A percentile compares a stretch with the other conserved stretches of the same genome.
Evolutionary conservation across 2,113 vertebrate genomes (phyloP).

Genomic region (Puffinus mauretanicus): DNA sequence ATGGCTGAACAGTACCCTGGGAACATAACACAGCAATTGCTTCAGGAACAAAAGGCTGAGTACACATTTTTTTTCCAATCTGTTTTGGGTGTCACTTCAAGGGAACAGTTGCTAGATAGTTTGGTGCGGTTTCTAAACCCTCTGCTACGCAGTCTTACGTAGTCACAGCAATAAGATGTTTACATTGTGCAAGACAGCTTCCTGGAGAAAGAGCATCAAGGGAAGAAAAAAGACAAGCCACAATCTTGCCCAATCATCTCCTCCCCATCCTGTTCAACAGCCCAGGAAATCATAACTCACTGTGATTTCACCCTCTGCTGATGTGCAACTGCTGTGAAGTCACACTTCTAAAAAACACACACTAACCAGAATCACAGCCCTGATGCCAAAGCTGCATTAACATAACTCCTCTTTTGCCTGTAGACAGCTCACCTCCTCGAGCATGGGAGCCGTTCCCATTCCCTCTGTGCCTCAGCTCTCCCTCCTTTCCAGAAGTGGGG

Average conservation of each 20-base stretch:
- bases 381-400: neutral
- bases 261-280: constrained; percentile 67
- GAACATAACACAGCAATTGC: constrained; percentile 23
- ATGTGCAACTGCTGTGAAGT: constrained; percentile 60
- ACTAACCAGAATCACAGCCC: constrained; percentile 15
- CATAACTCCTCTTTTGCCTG: neutral
- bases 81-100: constrained; percentile 57
- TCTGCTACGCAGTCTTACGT: neutral
- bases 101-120: constrained; percentile 49
- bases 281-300: constrained; percentile 66
- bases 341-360: constrained; percentile 23
- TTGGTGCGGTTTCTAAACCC: constrained; percentile 40
- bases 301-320: constrained; percentile 69
- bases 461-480: neutral
- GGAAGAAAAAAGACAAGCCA: constrained; percentile 24
- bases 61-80: constrained; percentile 40
- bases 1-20: constrained; percentile 33
- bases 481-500: neutral
- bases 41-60: constrained; percentile 46
- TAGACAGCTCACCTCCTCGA: neutral
- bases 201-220: constrained; percentile 59
- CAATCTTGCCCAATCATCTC: constrained; percentile 66
- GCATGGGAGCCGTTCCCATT: neutral
- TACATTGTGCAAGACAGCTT: constrained; percentile 56
- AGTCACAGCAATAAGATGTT: constrained; percentile 49